Percentiles rank a stretch among this genome's conserved stretches.
These are phyloP conservation scores for Galagoides demidoff DNA, from an alignment of 2,797 vertebrate species.

Conservation along the genomic window DNA sequence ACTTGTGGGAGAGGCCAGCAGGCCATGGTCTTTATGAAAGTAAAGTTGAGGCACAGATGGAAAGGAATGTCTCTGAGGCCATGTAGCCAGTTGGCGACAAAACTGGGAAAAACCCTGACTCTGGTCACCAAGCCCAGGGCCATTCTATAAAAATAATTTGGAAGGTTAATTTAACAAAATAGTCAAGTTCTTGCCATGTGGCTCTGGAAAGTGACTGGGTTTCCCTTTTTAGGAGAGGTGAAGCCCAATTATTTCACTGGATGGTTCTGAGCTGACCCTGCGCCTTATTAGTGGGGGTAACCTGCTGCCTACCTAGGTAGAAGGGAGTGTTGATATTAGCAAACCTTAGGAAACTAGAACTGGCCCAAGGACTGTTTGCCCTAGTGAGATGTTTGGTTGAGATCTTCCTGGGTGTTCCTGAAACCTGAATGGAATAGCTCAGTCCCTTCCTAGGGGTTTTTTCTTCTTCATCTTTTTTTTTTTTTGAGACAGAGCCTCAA, in stretches of 20 bases:
- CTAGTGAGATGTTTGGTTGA: background rate
- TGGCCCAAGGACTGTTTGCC: background rate
- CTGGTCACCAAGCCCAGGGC: conserved; percentile 16
- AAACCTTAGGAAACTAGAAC: conserved; percentile 33
- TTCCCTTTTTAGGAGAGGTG: background rate
- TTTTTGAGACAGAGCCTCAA: too few relatives aligned
- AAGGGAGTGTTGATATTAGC: background rate
- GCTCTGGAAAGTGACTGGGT: background rate
- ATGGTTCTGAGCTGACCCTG: background rate
- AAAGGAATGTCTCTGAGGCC: background rate
- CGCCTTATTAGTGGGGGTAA: background rate
- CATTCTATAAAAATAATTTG: background rate
- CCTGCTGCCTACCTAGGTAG: background rate
- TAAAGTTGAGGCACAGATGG: background rate
- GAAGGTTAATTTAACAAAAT: background rate
- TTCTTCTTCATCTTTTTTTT: background rate
- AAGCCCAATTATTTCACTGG: background rate
- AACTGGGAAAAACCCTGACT: background rate
- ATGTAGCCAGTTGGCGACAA: background rate
- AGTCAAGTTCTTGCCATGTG: background rate
- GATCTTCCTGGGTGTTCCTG: background rate
- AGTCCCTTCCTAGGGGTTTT: background rate
- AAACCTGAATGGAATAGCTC: background rate
- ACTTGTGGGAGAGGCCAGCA: background rate
- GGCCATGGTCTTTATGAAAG: background rate